Evolutionary conservation across 2,888 invertebrate species (phyloP).

Genomic region (Argynnis bischoffii): DNA sequence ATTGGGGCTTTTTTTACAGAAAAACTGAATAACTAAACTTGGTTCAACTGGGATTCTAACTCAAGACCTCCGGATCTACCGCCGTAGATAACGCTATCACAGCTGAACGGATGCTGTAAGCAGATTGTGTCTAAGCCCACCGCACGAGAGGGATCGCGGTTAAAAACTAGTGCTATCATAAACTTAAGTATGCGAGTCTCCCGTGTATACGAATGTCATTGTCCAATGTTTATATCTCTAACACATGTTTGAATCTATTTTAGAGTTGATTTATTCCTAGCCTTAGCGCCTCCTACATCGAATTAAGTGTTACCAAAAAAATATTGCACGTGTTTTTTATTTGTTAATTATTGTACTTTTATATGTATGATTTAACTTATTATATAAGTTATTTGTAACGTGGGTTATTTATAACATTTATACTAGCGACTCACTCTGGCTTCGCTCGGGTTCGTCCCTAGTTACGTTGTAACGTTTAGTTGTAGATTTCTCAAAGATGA

Average conservation of each 20-base stretch:
- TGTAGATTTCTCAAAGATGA: too few species aligned
- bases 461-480: too few species aligned
- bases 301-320: conserved; percentile 45
- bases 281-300: conserved; percentile 43
- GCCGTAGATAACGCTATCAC: too few species aligned
- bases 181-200: background rate
- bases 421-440: too few species aligned
- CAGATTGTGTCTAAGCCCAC: too few species aligned
- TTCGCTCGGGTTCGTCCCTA: too few species aligned
- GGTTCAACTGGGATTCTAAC: too few species aligned
- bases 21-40: too few species aligned
- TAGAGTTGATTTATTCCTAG: conserved; percentile 41
- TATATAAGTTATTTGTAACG: background rate
- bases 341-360: conserved; percentile 24
- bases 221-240: conserved; percentile 31
- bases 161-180: background rate
- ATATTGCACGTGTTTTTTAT: conserved; percentile 42
- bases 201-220: conserved; percentile 32
- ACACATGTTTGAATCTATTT: conserved; percentile 41
- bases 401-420: too few species aligned
- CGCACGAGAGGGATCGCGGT: background rate
- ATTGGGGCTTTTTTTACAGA: too few species aligned
- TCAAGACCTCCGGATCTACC: too few species aligned
- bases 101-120: too few species aligned
- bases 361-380: background rate